Percentiles rank a stretch among this genome's conserved stretches.
These are phyloP conservation scores for Perdita meconis DNA, from an alignment of 2,888 invertebrate genomes.

Conservation along the genomic window DNA sequence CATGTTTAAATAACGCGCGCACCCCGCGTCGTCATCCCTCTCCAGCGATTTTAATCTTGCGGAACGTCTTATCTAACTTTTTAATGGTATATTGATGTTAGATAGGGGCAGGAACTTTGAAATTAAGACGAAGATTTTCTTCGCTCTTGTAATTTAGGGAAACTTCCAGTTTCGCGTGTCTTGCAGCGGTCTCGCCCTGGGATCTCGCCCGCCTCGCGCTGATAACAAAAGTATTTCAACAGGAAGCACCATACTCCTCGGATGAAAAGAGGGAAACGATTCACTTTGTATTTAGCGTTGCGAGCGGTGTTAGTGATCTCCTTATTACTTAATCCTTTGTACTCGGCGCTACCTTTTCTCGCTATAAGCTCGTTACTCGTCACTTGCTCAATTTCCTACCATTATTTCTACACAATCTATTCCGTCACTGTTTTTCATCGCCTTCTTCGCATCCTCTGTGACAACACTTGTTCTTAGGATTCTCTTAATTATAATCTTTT, in stretches of 20 bases:
- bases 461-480: no score
- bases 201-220: conserved; percentile 3
- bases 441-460: no score
- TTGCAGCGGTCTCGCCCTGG: not conserved
- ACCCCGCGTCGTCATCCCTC: not conserved
- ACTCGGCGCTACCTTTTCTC: not conserved
- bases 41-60: conserved; percentile 44
- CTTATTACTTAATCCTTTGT: not conserved
- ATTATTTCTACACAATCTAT: no score
- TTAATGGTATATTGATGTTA: conserved; percentile 51
- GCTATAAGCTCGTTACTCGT: not conserved
- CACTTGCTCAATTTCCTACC: no score
- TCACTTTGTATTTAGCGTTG: conserved; percentile 15
- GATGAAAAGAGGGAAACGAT: not conserved
- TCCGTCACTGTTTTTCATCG: no score
- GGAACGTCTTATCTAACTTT: conserved; percentile 50
- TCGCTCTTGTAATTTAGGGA: conserved; percentile 40
- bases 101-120: conserved; percentile 47
- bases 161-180: conserved; percentile 16
- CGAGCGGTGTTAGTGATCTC: not conserved
- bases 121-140: conserved; percentile 48
- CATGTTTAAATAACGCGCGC: not conserved
- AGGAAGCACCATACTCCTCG: not conserved
- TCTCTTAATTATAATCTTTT: no score
- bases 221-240: conserved; percentile 40